Evolutionary conservation across 2,888 invertebrate species (phyloP).

Genomic region (Melanotus villosus): DNA sequence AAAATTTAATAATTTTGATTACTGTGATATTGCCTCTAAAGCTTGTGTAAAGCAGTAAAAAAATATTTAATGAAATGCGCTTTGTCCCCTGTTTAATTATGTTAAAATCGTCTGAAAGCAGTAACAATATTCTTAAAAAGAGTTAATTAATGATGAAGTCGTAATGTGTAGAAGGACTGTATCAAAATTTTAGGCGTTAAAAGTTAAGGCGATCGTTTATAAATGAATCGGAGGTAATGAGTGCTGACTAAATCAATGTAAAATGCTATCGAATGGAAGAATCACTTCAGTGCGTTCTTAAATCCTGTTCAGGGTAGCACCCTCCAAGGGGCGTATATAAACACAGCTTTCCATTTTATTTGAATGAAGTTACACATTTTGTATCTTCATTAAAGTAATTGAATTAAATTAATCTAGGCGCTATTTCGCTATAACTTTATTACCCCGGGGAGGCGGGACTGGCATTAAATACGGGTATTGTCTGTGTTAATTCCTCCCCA

Average conservation of each 20-base stretch:
- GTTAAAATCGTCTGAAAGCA: too few relatives aligned
- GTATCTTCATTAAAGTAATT: conserved; percentile 73
- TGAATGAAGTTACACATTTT: conserved; percentile 65
- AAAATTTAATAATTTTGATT: too few relatives aligned
- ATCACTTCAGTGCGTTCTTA: conserved; percentile 59
- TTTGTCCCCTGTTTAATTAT: too few relatives aligned
- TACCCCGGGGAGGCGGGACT: conserved; percentile 61
- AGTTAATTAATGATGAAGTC: too few relatives aligned
- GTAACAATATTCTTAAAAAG: too few relatives aligned
- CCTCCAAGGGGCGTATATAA: conserved; percentile 50
- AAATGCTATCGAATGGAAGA: conserved; percentile 59
- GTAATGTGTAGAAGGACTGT: too few relatives aligned
- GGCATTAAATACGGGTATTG: conserved; percentile 65
- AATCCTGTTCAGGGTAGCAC: conserved; percentile 52
- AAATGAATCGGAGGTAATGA: conserved; percentile 28
- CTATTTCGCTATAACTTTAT: conserved; percentile 65
- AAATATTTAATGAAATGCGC: too few relatives aligned
- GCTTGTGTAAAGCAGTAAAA: too few relatives aligned
- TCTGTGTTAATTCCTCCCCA: conserved; percentile 66
- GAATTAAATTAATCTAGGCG: conserved; percentile 72
- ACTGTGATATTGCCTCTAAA: too few relatives aligned
- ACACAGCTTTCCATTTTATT: conserved; percentile 58
- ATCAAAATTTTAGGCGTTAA: too few relatives aligned
- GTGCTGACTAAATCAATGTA: conserved; percentile 55
- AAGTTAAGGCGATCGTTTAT: neutral